Evolutionary conservation across 2,888 invertebrate species (phyloP), one percentile per base, ranked within the genome.

Genomic region (Epinotia ramella): DNA sequence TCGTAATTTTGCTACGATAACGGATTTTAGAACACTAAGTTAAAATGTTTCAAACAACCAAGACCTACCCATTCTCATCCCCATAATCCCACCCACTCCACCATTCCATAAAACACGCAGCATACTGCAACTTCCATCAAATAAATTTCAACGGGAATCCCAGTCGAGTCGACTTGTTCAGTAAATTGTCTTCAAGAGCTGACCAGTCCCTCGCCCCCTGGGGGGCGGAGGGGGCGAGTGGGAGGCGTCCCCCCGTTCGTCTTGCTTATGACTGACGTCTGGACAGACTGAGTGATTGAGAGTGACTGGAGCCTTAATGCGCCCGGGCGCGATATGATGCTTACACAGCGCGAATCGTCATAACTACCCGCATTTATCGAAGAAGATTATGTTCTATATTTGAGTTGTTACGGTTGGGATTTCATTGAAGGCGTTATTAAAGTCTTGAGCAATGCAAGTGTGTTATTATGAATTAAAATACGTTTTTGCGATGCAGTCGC

Each of bases 121-220:
- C 88, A 87, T 88, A 85, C 84, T 86, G 87, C 69, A 73, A 79
- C 87, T 89, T 89, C 85, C 86, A 89, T 88, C 88, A 89, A 92
- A 93, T 92, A 93, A 93, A 93, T 92, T 92, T 92, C 91, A 91
- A 91, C 89, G 88, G 85, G 89, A 89, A 89, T 89, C 90, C 92
- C 89, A 82, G 87, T 84, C 83, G 88, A 88, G 87, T 88, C 88
- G 86, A 89, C 90, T 90, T 88, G 90, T 88, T 88, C 91, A 89
- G 92, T 94, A 93, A 93, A 93, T 93, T 93, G 93, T 94, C 93
- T 94, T 93, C 91, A 92, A 92, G 93, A 91, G 93, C 92, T 93
- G 93, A 93, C 94, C 93, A 89, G 81, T 79, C 86, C 87, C 88
- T 90, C 57, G 70, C 59, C 68, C 62, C 66, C 62, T 65, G 84